A percentile compares a stretch with the other conserved stretches of the same genome.
Conservation (phyloP, 2,888 invertebrate species). For the Eurois occulta region DNA sequence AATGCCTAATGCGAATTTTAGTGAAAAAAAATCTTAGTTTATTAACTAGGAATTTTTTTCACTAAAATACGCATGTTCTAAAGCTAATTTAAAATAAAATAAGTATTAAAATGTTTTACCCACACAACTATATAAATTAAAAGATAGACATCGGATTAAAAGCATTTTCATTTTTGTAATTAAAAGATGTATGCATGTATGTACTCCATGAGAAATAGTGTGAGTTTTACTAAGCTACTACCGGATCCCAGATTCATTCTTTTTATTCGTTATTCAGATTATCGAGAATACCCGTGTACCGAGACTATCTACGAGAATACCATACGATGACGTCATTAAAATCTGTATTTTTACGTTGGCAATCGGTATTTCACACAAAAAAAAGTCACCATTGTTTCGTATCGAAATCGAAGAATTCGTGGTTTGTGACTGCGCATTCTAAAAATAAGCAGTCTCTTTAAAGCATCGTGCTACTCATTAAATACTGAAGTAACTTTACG, state of each 20-base stretch:
- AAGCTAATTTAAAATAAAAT: no score
- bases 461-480: constrained; percentile 33
- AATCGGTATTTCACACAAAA: constrained; percentile 56
- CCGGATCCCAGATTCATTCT: neutral
- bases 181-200: no score
- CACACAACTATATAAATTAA: no score
- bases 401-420: constrained; percentile 40
- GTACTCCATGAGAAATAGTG: no score
- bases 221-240: neutral
- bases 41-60: no score
- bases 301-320: neutral
- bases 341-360: constrained; percentile 40
- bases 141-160: no score
- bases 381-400: constrained; percentile 61
- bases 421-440: constrained; percentile 51
- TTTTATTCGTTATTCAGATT: neutral
- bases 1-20: no score
- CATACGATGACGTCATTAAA: constrained; percentile 38
- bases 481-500: constrained; percentile 29
- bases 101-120: no score
- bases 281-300: constrained; percentile 21
- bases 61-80: no score
- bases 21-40: no score
- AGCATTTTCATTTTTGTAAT: no score
- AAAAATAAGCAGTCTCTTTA: constrained; percentile 53